Conservation (phyloP, 2,888 invertebrate genomes). For the Agonopterix arenella region DNA sequence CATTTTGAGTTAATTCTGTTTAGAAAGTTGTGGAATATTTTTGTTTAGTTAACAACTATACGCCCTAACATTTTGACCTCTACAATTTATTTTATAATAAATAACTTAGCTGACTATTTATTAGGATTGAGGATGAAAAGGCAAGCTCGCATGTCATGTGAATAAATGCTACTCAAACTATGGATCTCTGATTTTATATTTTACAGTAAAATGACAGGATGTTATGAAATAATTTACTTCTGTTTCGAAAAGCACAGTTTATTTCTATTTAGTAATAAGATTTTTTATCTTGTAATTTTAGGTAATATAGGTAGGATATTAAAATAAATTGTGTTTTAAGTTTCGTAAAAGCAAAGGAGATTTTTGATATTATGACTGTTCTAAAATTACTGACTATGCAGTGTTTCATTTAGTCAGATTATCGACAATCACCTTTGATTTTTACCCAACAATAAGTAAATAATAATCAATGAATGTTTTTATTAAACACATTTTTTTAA, state of each 20-base stretch:
- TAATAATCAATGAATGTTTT: too few species aligned
- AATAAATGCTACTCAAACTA: neutral
- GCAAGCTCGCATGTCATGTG: neutral
- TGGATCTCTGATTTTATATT: slow-evolving; percentile 9
- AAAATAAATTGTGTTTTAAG: slow-evolving; percentile 1
- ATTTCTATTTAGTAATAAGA: neutral
- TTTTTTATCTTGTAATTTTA: slow-evolving; percentile 5
- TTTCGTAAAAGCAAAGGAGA: neutral
- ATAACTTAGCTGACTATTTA: neutral
- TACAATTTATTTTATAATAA: too few species aligned
- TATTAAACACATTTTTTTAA: too few species aligned
- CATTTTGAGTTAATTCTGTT: too few species aligned
- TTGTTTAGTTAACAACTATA: too few species aligned
- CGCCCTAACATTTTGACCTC: too few species aligned
- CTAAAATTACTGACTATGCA: too few species aligned
- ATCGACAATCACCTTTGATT: too few species aligned
- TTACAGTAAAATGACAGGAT: slow-evolving; percentile 4
- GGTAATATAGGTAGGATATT: slow-evolving; percentile 5
- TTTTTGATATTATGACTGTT: neutral
- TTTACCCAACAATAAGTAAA: too few species aligned
- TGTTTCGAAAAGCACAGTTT: neutral
- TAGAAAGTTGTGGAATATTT: too few species aligned
- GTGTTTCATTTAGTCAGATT: too few species aligned
- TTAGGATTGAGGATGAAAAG: neutral
- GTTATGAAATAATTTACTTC: neutral